Evolutionary conservation across 2,888 invertebrate genomes (phyloP).

Genomic region (Nipponacmea schrenckii): DNA sequence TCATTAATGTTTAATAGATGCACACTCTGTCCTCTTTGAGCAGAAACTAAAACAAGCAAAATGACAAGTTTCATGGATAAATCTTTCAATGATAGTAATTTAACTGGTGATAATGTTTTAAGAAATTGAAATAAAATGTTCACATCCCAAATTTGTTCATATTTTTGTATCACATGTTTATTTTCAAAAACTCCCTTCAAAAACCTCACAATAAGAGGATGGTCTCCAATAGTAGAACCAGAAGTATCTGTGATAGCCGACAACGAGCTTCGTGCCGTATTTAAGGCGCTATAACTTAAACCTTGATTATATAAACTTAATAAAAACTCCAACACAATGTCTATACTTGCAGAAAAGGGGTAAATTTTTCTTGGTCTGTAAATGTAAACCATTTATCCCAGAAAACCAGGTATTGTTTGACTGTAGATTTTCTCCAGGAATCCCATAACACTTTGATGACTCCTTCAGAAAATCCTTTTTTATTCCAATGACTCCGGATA

Average conservation of each 20-base stretch:
- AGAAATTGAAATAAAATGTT: conserved; percentile 27
- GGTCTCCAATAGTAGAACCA: neutral
- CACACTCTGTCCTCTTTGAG: conserved; percentile 29
- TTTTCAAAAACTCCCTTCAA: conserved; percentile 32
- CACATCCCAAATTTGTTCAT: conserved; percentile 32
- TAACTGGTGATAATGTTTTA: conserved; percentile 15
- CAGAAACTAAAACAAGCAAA: conserved; percentile 31
- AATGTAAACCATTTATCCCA: conserved; percentile 28
- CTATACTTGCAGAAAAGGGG: conserved; percentile 28
- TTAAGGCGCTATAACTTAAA: conserved; percentile 27
- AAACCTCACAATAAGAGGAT: conserved; percentile 26
- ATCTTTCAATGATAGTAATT: conserved; percentile 19
- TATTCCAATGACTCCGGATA: conserved; percentile 16
- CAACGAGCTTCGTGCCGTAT: conserved; percentile 22
- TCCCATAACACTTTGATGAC: conserved; percentile 22
- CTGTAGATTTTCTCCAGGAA: conserved; percentile 32
- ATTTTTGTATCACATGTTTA: conserved; percentile 27
- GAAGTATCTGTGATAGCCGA: conserved; percentile 10
- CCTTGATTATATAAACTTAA: conserved; percentile 14
- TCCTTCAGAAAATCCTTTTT: conserved; percentile 17
- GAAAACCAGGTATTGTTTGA: conserved; percentile 23
- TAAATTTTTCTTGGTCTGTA: conserved; percentile 25
- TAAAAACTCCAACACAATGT: conserved; percentile 20
- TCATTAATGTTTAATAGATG: conserved; percentile 25
- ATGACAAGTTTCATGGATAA: conserved; percentile 24